Evolutionary conservation across 2,888 invertebrate species (phyloP).

Genomic region (Drosophila limbata): DNA sequence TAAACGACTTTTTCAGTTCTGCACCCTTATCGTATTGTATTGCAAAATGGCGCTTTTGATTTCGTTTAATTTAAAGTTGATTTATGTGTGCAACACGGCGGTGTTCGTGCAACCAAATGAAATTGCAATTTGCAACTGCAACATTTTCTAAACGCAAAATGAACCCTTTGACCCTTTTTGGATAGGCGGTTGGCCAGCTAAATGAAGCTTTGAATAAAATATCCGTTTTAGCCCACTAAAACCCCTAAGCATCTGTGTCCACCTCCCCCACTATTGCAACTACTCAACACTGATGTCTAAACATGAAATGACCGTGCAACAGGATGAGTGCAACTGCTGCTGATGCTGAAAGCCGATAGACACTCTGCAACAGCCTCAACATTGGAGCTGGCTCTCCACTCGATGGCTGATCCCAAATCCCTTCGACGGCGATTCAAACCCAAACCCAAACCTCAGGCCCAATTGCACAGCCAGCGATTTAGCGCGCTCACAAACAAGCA

Average conservation of each 20-base stretch:
- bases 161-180: constrained; percentile 12
- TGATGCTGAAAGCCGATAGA: constrained; percentile 21
- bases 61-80: constrained; percentile 76
- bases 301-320: constrained; percentile 40
- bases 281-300: constrained; percentile 15
- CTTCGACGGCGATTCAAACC: neutral
- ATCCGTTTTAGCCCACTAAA: constrained; percentile 50
- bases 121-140: constrained; percentile 71
- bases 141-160: constrained; percentile 63
- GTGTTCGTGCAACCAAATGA: constrained; percentile 25
- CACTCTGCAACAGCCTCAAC: constrained; percentile 7
- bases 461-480: constrained; percentile 32
- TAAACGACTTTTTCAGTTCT: constrained; percentile 43
- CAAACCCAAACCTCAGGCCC: constrained; percentile 1
- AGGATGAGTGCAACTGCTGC: constrained; percentile 28
- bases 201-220: constrained; percentile 68
- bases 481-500: constrained; percentile 2
- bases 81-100: constrained; percentile 55
- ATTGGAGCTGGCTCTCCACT: neutral
- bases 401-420: constrained; percentile 16
- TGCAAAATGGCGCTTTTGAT: constrained; percentile 32
- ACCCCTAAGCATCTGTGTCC: neutral
- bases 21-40: constrained; percentile 18
- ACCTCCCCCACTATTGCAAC: neutral
- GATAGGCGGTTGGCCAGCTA: constrained; percentile 27